Evolutionary conservation across 2,888 invertebrate species (phyloP), one percentile per base, ranked within the genome.

Genomic region (Empis stercorea): DNA sequence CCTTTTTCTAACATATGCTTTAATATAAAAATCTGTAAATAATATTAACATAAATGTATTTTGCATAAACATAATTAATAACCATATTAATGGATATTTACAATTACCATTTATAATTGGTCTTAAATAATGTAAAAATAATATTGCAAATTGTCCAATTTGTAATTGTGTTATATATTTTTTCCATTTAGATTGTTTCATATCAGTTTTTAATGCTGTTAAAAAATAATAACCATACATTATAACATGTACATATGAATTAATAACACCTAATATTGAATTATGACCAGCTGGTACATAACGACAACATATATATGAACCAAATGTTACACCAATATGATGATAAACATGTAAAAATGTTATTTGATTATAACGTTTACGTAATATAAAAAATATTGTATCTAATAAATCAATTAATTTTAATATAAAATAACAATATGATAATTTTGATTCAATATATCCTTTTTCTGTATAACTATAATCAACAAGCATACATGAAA

Each of bases 191-290:
- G 82, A 61, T 45, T 79, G 82, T 58, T 81, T 83, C 58, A 81
- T 74, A 42, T 75, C 73, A 0, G 84, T 83, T 44, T 82, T 74
- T 46, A 81, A 69, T 1, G 84, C 83, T 0, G 86, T 76, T 46
- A 85, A 59, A 9, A 87, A 73, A 61, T 91, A 92, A 63, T 92
- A 86, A 1, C 72, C 70, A 61, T 92, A 92, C 89, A 92, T 91
- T 23, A 87, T 63, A 1, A 77, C 62, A 59, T 92, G 91, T 0
- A 92, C 84, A 49, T 83, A 77, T 1, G 75, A 72, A 61, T 91
- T 92, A 17, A 86, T 61, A 1, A 79, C 60, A 1, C 83, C 83
- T 20, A 84, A 67, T 49, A 76, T 69, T 7, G 76, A 71, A 1
- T 75, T 76, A 57, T 83, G 81, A 1, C 85, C 85, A 52, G 82